These are phyloP conservation scores for Herminia tarsipennalis DNA, from an alignment of 2,888 invertebrate genomes.

Conservation along the genomic window DNA sequence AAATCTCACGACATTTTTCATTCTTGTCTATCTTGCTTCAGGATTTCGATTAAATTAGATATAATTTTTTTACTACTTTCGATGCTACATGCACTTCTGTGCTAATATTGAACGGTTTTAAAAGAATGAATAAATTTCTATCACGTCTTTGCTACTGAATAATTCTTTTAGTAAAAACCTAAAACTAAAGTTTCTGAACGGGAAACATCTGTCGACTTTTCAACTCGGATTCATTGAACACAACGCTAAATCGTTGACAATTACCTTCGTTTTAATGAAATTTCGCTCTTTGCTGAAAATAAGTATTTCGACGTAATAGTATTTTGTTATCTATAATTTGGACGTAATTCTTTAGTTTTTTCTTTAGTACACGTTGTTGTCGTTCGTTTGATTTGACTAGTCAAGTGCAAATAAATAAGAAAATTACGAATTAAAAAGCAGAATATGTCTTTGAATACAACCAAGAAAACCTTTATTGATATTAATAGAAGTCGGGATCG, in stretches of 20 bases:
- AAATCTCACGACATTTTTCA: no score
- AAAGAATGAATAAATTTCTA: conserved; percentile 28
- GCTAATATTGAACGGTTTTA: background rate
- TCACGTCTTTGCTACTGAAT: conserved; percentile 23
- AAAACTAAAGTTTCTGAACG: conserved; percentile 40
- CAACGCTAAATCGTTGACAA: conserved; percentile 43
- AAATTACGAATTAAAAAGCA: no score
- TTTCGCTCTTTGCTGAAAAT: conserved; percentile 28
- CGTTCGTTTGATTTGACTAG: background rate
- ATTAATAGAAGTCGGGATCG: no score
- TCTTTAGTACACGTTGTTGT: background rate
- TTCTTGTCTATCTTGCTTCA: no score
- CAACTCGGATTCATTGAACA: conserved; percentile 50
- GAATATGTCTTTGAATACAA: no score
- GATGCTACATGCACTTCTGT: background rate
- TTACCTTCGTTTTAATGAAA: conserved; percentile 39
- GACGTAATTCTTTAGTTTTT: background rate
- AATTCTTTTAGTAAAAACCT: conserved; percentile 48
- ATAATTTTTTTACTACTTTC: background rate
- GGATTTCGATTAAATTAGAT: no score
- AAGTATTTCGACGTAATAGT: conserved; percentile 18
- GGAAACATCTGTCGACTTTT: conserved; percentile 57
- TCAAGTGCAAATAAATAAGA: no score
- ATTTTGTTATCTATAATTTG: conserved; percentile 9
- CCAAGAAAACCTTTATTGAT: no score